Percentiles rank a stretch among this genome's conserved stretches.
These are phyloP conservation scores for Panthera uncia DNA, from an alignment of 2,113 vertebrate species.

Conservation along the genomic window DNA sequence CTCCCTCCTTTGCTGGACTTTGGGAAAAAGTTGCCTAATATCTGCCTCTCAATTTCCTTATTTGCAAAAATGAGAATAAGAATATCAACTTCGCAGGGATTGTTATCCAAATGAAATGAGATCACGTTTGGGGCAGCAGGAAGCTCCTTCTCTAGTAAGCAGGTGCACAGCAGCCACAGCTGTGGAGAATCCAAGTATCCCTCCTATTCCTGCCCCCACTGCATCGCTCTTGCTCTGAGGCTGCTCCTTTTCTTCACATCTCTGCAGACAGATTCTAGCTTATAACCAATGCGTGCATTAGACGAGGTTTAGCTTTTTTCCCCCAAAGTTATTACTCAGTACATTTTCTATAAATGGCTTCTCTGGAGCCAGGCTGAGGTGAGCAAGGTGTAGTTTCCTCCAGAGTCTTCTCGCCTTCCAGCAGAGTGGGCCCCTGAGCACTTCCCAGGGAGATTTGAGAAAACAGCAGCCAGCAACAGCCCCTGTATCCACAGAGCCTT, in stretches of 20 bases:
- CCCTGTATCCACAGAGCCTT: background rate
- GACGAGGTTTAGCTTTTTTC: background rate
- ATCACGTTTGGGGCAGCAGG: rapidly evolving
- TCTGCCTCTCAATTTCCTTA: background rate
- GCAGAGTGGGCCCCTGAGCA: too few species aligned
- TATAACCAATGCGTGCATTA: background rate
- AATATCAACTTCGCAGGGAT: rapidly evolving
- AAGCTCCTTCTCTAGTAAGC: rapidly evolving
- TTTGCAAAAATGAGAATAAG: background rate
- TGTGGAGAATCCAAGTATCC: background rate
- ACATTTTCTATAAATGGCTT: background rate
- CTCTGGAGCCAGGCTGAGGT: rapidly evolving
- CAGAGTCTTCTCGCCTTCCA: background rate
- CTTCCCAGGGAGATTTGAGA: background rate
- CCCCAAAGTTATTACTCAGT: background rate
- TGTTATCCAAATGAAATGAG: background rate
- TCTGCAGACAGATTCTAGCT: background rate
- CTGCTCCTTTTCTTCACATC: background rate
- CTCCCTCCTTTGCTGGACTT: too few species aligned
- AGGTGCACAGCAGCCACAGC: rapidly evolving
- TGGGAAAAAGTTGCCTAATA: background rate
- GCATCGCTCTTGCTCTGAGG: too few species aligned
- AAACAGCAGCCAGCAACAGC: background rate
- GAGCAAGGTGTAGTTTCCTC: background rate
- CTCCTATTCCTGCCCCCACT: background rate